Evolutionary conservation across 2,797 vertebrate species (phyloP).

Genomic region (Tadarida brasiliensis): DNA sequence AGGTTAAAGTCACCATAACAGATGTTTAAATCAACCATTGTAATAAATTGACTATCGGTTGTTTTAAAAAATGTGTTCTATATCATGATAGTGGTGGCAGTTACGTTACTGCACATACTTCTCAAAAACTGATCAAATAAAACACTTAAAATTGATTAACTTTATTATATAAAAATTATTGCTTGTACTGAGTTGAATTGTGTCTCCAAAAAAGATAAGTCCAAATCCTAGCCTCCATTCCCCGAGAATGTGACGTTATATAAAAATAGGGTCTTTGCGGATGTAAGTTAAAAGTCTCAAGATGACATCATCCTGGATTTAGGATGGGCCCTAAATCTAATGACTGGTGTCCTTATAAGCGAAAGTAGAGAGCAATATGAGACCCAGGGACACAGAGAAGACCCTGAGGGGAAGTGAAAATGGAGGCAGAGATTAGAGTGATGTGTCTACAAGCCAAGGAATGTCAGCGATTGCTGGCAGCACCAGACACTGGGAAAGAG

Average conservation of each 20-base stretch:
- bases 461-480: background rate
- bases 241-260: background rate
- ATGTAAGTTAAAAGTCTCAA: background rate
- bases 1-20: background rate
- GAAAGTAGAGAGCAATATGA: background rate
- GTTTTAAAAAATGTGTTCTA: background rate
- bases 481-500: background rate
- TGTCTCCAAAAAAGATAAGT: background rate
- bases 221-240: background rate
- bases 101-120: background rate
- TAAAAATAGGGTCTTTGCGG: background rate
- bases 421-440: background rate
- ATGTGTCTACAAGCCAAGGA: rapidly evolving
- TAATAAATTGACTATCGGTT: background rate
- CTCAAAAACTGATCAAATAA: background rate
- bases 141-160: background rate
- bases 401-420: background rate
- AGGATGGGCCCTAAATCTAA: background rate
- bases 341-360: background rate
- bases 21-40: background rate
- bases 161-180: background rate
- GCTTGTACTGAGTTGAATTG: background rate
- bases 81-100: background rate
- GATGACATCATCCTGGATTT: background rate
- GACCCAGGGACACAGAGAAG: background rate